Percentiles rank a stretch among this genome's conserved stretches.
phyloP scores from a whole-genome alignment of 1,140 invertebrate species.

The Drusus annulatus region DNA sequence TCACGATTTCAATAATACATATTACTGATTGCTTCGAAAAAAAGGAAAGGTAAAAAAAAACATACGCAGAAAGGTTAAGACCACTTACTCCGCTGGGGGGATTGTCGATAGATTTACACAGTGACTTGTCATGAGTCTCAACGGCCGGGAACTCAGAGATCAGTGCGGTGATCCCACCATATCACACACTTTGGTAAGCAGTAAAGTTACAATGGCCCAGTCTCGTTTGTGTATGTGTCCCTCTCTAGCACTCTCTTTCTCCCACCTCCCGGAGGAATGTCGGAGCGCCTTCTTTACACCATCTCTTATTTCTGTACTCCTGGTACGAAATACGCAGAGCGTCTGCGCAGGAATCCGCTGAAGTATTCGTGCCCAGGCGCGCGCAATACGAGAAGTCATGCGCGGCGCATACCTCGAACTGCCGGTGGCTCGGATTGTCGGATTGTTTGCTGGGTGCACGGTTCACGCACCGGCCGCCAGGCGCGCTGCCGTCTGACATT shows the following conservation, averaged over 20 bases:
- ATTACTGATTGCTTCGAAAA: neutral
- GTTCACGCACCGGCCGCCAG: slow-evolving; percentile 28
- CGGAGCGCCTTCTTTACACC: slow-evolving; percentile 7
- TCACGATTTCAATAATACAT: neutral
- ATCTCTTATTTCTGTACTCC: slow-evolving; percentile 35
- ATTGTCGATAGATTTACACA: neutral
- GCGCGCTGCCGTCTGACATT: neutral
- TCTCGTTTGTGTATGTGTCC: neutral
- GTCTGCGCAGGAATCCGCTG: slow-evolving; percentile 46
- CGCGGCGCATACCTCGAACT: slow-evolving; percentile 40
- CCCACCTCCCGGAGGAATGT: slow-evolving; percentile 32
- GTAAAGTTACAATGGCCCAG: neutral
- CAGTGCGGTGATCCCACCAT: no score
- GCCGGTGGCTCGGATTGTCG: neutral
- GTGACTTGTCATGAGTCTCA: no score
- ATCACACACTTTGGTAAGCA: no score
- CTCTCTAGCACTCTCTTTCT: slow-evolving; percentile 25
- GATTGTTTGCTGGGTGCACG: slow-evolving; percentile 32
- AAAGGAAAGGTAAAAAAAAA: neutral
- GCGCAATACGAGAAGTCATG: slow-evolving; percentile 11
- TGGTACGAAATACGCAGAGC: slow-evolving; percentile 48
- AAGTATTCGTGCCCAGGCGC: slow-evolving; percentile 21
- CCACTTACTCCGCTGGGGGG: neutral
- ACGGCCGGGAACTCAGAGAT: no score
- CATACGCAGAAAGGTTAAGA: slow-evolving; percentile 13